Percentiles rank a stretch among this genome's conserved stretches.
phyloP scores from a whole-genome alignment of 1,140 invertebrate genomes.

The Manduca sexta region DNA sequence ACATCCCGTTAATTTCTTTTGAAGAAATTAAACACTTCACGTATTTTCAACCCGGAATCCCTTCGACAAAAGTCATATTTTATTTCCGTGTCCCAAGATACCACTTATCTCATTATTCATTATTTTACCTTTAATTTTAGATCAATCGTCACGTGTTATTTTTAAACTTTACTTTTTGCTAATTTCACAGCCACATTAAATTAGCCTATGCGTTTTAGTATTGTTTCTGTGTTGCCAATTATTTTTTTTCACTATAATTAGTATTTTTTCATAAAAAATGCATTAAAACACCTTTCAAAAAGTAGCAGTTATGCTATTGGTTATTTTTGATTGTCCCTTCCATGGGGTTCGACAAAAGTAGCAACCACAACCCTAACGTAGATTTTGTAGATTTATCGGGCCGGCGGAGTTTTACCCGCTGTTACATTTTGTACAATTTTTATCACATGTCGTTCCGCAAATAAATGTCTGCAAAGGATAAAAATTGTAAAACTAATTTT shows the following conservation, averaged over 20 bases:
- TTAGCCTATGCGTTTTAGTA: conserved; percentile 72
- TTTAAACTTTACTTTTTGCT: conserved; percentile 59
- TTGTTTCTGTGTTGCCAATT: conserved; percentile 71
- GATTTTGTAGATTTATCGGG: too few species aligned
- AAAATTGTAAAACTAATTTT: too few species aligned
- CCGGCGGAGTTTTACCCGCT: too few species aligned
- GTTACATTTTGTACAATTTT: too few species aligned
- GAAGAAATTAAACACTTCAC: neutral
- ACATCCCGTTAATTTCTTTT: too few species aligned
- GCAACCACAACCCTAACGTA: too few species aligned
- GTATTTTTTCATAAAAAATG: conserved; percentile 64
- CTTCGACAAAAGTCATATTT: neutral
- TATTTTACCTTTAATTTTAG: conserved; percentile 4
- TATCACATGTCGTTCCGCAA: too few species aligned
- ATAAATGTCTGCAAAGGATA: too few species aligned
- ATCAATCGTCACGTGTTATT: conserved; percentile 63
- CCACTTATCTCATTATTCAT: neutral
- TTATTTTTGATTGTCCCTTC: too few species aligned
- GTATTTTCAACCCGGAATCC: neutral
- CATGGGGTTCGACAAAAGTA: too few species aligned
- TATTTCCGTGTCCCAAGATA: neutral
- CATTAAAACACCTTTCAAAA: conserved; percentile 70
- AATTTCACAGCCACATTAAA: conserved; percentile 71
- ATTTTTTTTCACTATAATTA: conserved; percentile 46
- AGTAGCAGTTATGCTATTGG: conserved; percentile 66